Evolutionary conservation across 2,888 invertebrate genomes (phyloP).

Genomic region (Chouioia cunea): DNA sequence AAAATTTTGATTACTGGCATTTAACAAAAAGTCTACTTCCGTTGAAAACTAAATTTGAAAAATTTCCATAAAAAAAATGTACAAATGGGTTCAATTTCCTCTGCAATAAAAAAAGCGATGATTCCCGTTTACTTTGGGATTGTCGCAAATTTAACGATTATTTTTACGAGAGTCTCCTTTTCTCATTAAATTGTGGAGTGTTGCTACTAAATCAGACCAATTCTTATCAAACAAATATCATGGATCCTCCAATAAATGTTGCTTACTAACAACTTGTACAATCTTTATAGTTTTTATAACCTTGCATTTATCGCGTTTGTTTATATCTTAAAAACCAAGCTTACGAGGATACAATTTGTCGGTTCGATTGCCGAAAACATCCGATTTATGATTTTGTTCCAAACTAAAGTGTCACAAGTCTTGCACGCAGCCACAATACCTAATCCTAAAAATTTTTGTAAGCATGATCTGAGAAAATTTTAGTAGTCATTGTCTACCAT

Average conservation of each 20-base stretch:
- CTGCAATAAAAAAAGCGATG: background rate
- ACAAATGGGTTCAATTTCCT: too few species aligned
- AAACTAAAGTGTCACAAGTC: slow-evolving; percentile 5
- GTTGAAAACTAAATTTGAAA: too few species aligned
- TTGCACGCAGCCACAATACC: too few species aligned
- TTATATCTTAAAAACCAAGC: slow-evolving; percentile 6
- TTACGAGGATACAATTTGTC: background rate
- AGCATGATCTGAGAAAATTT: background rate
- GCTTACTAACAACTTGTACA: slow-evolving; percentile 13
- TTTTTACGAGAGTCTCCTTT: slow-evolving; percentile 25
- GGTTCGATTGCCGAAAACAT: background rate
- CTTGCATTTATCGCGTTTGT: background rate
- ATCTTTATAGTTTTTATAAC: slow-evolving; percentile 25
- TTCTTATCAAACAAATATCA: slow-evolving; percentile 2
- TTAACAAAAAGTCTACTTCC: too few species aligned
- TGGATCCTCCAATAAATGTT: slow-evolving; percentile 10
- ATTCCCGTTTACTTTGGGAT: slow-evolving; percentile 5
- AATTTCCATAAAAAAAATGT: too few species aligned
- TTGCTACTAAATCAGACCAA: slow-evolving; percentile 17
- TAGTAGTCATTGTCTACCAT: background rate
- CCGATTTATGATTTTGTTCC: slow-evolving; percentile 23
- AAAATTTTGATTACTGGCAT: too few species aligned
- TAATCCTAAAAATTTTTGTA: too few species aligned
- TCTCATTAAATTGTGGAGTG: background rate
- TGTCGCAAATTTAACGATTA: slow-evolving; percentile 19